Base-by-base conservation (phyloP, 2,888 invertebrate species). In the Abrostola triplasia region DNA sequence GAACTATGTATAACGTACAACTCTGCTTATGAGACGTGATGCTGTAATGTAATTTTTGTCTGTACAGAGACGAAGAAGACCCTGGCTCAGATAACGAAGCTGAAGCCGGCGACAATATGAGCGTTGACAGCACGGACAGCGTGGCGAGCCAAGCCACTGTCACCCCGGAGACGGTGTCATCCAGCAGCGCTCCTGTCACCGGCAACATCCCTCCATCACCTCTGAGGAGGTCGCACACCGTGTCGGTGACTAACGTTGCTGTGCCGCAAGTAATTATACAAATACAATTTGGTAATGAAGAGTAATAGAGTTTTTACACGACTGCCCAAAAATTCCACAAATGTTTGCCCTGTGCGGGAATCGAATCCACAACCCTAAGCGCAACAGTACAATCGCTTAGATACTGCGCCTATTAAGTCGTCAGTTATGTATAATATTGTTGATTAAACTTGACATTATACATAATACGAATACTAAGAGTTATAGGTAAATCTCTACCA, bases 151-250 rank as follows among this genome's bases (percentile, higher is more conserved):
- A 91, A 44, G 90, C 91, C 0, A 93, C 93, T 0, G 83, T 93
- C 13, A 92, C 93, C 0, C 93, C 93, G 0, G 94, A 93, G 76
- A 90, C 88, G 0, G 88, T 89, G 1, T 92, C 93, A 0, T 85
- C 92, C 0, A 91, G 91, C 72, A 93, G 93, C 61, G 93, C 94
- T 0, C 94, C 94, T 0, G 89, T 83, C 1, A 85, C 84, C 24
- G 79, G 78, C 42, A 81, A 79, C 42, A 68, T 84, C 0, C 81
- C 84, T 0, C 85, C 89, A 0, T 91, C 92, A 0, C 90, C 95
- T 0, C 68, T 93, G 55, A 84, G 91, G 11, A 86, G 95, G 5
- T 95, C 94, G 0, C 91, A 90, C 24, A 93, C 95, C 0, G 88
- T 93, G 0, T 90, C 92, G 5, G 83, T 84, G 35, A 81, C 88